Evolutionary conservation across 2,888 invertebrate genomes (phyloP).

Genomic region (Autographa pulchrina): DNA sequence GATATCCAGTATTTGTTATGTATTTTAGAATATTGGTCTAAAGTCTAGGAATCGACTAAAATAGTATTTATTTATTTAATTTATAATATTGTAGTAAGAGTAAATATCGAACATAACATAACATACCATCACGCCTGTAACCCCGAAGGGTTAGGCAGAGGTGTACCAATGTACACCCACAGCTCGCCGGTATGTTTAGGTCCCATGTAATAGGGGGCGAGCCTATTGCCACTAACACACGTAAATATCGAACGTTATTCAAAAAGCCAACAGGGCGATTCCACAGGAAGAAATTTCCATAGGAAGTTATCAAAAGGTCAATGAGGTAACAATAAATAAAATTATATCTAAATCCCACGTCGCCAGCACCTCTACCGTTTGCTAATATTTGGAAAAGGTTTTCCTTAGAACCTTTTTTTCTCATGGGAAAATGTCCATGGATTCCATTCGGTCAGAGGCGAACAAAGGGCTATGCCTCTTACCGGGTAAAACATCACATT

Average conservation of each 20-base stretch:
- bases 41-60: background rate
- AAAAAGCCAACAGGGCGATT: background rate
- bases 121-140: no score
- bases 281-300: conserved; percentile 1
- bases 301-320: conserved; percentile 2
- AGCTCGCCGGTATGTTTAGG: no score
- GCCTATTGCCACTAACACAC: no score
- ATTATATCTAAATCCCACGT: conserved; percentile 4
- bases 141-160: no score
- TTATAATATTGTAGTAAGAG: no score
- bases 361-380: conserved; percentile 1
- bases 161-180: no score
- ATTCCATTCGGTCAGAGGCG: conserved; percentile 4
- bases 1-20: background rate
- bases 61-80: background rate
- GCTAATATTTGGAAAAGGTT: conserved; percentile 4
- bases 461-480: conserved; percentile 4
- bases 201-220: no score
- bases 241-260: background rate
- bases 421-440: conserved; percentile 2
- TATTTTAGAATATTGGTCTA: background rate
- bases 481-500: conserved; percentile 3
- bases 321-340: conserved; percentile 4
- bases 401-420: conserved; percentile 4
- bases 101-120: background rate